Conservation (phyloP, 2,113 vertebrate genomes). For the Protobothrops mucrosquamatus region DNA sequence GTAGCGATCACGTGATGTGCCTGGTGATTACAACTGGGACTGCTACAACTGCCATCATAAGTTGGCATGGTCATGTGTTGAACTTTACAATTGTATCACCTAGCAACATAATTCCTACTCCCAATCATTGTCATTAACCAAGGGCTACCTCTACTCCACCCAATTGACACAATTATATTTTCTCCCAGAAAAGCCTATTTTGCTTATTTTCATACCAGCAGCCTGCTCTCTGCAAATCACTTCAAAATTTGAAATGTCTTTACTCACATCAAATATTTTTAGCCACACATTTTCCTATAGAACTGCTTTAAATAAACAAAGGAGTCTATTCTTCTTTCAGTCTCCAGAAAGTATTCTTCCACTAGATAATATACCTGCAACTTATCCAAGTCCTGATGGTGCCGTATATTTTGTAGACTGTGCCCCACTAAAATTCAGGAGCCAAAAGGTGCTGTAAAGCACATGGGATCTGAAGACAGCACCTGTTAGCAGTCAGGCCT, state of each 20-base stretch:
- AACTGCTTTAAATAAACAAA: not conserved
- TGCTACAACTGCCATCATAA: not conserved
- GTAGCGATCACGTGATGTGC: not conserved
- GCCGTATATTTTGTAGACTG: not conserved
- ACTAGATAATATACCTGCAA: not conserved
- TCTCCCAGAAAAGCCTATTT: not conserved
- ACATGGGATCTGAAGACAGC: not conserved
- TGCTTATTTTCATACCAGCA: not conserved
- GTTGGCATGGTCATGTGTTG: not conserved
- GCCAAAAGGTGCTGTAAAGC: not conserved
- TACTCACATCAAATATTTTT: not conserved
- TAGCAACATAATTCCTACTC: not conserved
- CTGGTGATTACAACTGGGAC: not conserved
- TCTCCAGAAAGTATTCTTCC: not conserved
- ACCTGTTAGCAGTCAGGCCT: not conserved
- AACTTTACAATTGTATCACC: not conserved
- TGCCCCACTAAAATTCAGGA: not conserved
- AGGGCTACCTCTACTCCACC: not conserved
- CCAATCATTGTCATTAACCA: not conserved
- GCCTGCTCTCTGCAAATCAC: not conserved
- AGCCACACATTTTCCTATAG: not conserved
- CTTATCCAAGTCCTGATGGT: not conserved
- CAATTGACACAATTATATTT: not conserved
- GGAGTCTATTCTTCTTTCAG: not conserved
- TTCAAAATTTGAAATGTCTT: not conserved